Conservation (phyloP, 2,888 invertebrate genomes). For the Drosophila fulvimacula region DNA sequence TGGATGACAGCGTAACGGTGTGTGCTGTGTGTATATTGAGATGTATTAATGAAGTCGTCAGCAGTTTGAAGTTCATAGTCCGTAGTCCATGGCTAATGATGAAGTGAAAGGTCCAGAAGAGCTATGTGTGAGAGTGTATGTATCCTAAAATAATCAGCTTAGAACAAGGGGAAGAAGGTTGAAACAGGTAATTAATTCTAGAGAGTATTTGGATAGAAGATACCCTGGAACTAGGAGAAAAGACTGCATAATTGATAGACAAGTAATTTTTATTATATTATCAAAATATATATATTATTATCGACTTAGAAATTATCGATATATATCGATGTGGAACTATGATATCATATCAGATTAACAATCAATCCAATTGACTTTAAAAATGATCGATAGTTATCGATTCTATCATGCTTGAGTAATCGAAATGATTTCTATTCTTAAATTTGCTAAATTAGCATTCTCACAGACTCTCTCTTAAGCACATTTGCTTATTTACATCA, state of each 20-base stretch:
- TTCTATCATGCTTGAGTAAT: too few species aligned
- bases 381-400: not conserved
- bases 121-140: not conserved
- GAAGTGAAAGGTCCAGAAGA: conserved; percentile 52
- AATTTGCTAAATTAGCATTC: too few species aligned
- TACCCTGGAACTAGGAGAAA: not conserved
- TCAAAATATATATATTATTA: too few species aligned
- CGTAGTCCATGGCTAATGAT: conserved; percentile 64
- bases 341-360: too few species aligned
- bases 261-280: too few species aligned
- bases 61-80: conserved; percentile 56
- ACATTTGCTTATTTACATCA: not conserved
- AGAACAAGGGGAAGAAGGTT: conserved; percentile 10
- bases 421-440: too few species aligned
- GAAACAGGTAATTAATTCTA: not conserved
- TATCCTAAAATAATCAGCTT: conserved; percentile 18
- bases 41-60: conserved; percentile 83
- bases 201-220: not conserved
- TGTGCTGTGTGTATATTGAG: not conserved
- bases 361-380: too few species aligned
- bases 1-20: conserved; percentile 6
- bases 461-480: too few species aligned
- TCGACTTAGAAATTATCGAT: too few species aligned
- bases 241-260: too few species aligned
- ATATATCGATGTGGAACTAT: too few species aligned